A percentile compares a stretch with the other conserved stretches of the same genome.
These are phyloP conservation scores for Spinus olivaceus DNA, from an alignment of 2,797 vertebrate genomes.

Conservation along the genomic window DNA sequence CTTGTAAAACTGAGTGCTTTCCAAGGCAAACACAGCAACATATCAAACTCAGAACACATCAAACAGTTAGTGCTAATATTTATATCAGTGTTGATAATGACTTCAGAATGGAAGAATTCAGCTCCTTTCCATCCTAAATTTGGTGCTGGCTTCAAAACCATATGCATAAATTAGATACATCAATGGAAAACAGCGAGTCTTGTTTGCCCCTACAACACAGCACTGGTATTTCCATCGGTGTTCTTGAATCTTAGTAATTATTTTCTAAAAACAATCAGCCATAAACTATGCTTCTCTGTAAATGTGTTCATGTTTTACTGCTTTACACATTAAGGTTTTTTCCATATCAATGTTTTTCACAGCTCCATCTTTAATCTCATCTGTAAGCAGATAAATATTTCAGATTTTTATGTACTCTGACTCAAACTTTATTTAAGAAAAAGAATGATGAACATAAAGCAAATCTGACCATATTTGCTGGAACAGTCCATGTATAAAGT, in stretches of 20 bases:
- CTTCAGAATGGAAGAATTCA: constrained; percentile 51
- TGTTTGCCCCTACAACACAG: neutral
- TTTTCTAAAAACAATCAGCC: neutral
- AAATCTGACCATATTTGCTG: neutral
- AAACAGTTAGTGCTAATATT: constrained; percentile 30
- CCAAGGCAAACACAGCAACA: constrained; percentile 51
- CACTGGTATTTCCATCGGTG: neutral
- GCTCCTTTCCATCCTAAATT: neutral
- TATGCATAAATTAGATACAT: neutral
- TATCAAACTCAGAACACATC: constrained; percentile 54
- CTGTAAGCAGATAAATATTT: neutral
- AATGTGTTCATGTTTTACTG: neutral
- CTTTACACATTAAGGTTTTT: neutral
- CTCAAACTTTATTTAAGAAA: neutral
- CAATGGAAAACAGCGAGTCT: neutral
- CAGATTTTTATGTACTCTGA: neutral
- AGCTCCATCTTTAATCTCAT: neutral
- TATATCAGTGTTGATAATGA: constrained; percentile 46
- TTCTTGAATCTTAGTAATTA: neutral
- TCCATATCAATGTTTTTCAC: neutral
- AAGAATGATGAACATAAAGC: neutral
- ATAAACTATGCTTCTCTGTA: neutral
- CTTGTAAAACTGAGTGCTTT: constrained; percentile 57
- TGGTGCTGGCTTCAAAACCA: neutral
- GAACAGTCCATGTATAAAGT: neutral